Evolutionary conservation across 2,797 vertebrate species (phyloP).

Genomic region (Oryzias sinensis): DNA sequence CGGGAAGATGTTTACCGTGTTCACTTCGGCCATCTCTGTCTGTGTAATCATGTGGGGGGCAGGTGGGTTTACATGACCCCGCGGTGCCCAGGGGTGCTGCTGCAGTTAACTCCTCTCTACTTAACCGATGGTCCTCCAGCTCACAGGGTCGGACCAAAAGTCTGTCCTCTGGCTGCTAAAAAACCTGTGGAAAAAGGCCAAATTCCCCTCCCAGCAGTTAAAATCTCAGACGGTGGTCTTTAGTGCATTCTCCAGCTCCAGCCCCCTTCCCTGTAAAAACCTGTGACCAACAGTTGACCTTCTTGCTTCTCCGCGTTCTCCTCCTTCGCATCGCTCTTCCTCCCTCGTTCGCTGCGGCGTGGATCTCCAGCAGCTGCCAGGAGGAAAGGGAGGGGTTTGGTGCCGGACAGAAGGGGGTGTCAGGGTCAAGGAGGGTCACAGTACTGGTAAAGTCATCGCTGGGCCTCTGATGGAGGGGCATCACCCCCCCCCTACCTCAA

Average conservation of each 20-base stretch:
- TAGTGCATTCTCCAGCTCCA: constrained; percentile 73
- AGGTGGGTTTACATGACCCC: constrained; percentile 18
- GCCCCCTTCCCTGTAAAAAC: constrained; percentile 80
- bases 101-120: constrained; percentile 25
- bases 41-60: constrained; percentile 6
- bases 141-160: constrained; percentile 21
- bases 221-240: constrained; percentile 85
- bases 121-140: constrained; percentile 14
- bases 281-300: constrained; percentile 85
- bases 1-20: constrained; percentile 14
- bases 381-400: constrained; percentile 38
- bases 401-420: constrained; percentile 39
- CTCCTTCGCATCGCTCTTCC: constrained; percentile 31
- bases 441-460: constrained; percentile 84
- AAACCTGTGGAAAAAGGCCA: constrained; percentile 65
- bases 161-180: constrained; percentile 44
- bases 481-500: constrained; percentile 71
- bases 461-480: constrained; percentile 71
- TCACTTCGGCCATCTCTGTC: constrained; percentile 15
- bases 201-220: constrained; percentile 80
- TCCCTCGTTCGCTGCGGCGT: constrained; percentile 32
- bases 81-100: constrained; percentile 5
- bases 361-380: constrained; percentile 73
- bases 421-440: constrained; percentile 76
- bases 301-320: constrained; percentile 44